phyloP scores from a whole-genome alignment of 53 echinoderm and acorn worm genomes.

The Temnopleurus reevesii region DNA sequence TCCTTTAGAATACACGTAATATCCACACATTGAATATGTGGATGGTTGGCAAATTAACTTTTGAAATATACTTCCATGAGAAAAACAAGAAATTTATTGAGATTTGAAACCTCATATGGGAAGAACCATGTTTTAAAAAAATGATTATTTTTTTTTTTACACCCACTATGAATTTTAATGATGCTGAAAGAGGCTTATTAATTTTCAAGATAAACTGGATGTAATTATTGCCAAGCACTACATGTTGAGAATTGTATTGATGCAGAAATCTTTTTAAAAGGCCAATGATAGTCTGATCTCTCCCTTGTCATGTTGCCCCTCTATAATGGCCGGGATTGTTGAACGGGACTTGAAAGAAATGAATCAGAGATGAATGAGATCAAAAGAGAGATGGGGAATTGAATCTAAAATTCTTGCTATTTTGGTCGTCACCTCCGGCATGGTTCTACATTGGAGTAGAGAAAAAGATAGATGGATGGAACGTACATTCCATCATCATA shows the following conservation, averaged over 20 bases:
- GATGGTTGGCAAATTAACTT: too few relatives aligned
- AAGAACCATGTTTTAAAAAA: too few relatives aligned
- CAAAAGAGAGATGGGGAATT: background rate
- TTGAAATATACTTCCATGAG: too few relatives aligned
- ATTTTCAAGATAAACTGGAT: too few relatives aligned
- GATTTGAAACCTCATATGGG: too few relatives aligned
- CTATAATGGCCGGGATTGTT: background rate
- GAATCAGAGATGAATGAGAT: background rate
- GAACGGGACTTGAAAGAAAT: conserved; percentile 33
- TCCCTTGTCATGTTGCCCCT: conserved; percentile 16
- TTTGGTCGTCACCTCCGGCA: conserved; percentile 14
- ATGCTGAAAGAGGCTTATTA: too few relatives aligned
- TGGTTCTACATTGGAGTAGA: background rate
- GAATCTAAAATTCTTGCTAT: conserved; percentile 24
- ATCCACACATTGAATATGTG: too few relatives aligned
- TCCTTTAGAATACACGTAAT: too few relatives aligned
- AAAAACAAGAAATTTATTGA: too few relatives aligned
- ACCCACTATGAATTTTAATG: too few relatives aligned
- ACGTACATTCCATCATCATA: background rate
- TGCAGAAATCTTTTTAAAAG: background rate
- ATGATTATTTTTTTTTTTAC: too few relatives aligned
- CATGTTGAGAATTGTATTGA: background rate
- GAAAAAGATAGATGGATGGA: background rate
- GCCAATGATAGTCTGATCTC: background rate
- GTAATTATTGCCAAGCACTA: too few relatives aligned